Percentiles rank a stretch among this genome's conserved stretches.
Evolutionary conservation across 1,140 invertebrate genomes (phyloP).

Genomic region (Cherax quadricarinatus): DNA sequence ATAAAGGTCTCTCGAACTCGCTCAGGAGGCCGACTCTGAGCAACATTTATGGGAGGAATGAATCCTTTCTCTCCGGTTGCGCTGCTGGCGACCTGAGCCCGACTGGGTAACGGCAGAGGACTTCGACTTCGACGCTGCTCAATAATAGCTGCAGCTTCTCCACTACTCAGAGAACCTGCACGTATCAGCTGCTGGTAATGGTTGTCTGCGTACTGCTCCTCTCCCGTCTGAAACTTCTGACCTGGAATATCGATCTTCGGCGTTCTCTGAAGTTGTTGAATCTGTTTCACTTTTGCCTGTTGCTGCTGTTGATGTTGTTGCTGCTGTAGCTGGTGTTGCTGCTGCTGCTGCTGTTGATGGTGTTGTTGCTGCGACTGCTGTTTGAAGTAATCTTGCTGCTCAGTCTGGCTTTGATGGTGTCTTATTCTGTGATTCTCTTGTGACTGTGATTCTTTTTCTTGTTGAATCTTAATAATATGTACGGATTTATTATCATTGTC

Average conservation of each 20-base stretch:
- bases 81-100: neutral
- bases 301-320: neutral
- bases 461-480: neutral
- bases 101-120: slow-evolving; percentile 18
- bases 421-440: neutral
- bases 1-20: neutral
- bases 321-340: slow-evolving; percentile 4
- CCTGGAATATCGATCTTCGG: slow-evolving; percentile 29
- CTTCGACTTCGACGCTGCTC: slow-evolving; percentile 55
- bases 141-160: slow-evolving; percentile 52
- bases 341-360: neutral
- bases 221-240: neutral
- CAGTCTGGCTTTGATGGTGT: neutral
- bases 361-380: neutral
- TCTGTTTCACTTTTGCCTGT: neutral
- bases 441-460: neutral
- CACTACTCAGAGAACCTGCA: slow-evolving; percentile 55
- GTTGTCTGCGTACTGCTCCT: neutral
- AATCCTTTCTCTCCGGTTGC: neutral
- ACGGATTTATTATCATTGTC: neutral
- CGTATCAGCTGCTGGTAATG: slow-evolving; percentile 52
- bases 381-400: neutral
- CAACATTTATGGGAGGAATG: slow-evolving; percentile 11
- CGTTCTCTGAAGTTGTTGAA: slow-evolving; percentile 15
- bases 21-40: neutral